A percentile compares a stretch with the other conserved stretches of the same genome.
Conservation (phyloP, 2,888 invertebrate genomes). For the Dioctria rufipes region DNA sequence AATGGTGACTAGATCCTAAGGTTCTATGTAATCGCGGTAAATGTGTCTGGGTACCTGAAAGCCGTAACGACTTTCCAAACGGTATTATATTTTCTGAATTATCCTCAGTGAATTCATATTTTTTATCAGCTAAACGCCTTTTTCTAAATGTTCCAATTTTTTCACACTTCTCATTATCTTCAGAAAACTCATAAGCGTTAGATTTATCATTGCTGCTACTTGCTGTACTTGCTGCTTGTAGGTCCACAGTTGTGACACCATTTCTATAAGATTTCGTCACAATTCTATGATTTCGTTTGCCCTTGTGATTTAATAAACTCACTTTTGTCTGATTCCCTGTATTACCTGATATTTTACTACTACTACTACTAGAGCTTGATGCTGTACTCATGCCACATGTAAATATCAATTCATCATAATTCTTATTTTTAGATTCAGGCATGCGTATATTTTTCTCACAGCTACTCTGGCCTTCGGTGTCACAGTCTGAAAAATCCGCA, state of each 20-base stretch:
- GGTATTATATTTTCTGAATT: slow-evolving; percentile 77
- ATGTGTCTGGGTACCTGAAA: slow-evolving; percentile 6
- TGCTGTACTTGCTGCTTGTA: slow-evolving; percentile 62
- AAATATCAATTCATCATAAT: slow-evolving; percentile 73
- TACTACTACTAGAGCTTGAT: slow-evolving; percentile 56
- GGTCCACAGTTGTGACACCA: slow-evolving; percentile 68
- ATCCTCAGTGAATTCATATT: slow-evolving; percentile 92
- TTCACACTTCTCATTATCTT: slow-evolving; percentile 87
- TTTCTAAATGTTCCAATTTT: slow-evolving; percentile 90
- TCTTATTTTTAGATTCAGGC: slow-evolving; percentile 62
- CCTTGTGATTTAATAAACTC: slow-evolving; percentile 64
- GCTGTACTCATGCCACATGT: slow-evolving; percentile 67
- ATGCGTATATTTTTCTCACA: slow-evolving; percentile 70
- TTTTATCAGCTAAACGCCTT: slow-evolving; percentile 89
- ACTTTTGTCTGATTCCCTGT: slow-evolving; percentile 59
- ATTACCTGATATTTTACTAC: slow-evolving; percentile 53
- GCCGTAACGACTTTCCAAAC: slow-evolving; percentile 66
- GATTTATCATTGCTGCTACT: slow-evolving; percentile 73
- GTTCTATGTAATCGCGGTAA: slow-evolving; percentile 57
- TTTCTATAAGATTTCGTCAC: slow-evolving; percentile 70
- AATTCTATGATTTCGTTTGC: slow-evolving; percentile 68
- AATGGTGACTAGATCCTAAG: slow-evolving; percentile 54
- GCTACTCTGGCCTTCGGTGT: slow-evolving; percentile 72
- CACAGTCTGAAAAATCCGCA: slow-evolving; percentile 77
- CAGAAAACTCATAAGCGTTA: slow-evolving; percentile 85